These are phyloP conservation scores for Drosophila siamana DNA, from an alignment of 2,888 invertebrate species.

Conservation along the genomic window DNA sequence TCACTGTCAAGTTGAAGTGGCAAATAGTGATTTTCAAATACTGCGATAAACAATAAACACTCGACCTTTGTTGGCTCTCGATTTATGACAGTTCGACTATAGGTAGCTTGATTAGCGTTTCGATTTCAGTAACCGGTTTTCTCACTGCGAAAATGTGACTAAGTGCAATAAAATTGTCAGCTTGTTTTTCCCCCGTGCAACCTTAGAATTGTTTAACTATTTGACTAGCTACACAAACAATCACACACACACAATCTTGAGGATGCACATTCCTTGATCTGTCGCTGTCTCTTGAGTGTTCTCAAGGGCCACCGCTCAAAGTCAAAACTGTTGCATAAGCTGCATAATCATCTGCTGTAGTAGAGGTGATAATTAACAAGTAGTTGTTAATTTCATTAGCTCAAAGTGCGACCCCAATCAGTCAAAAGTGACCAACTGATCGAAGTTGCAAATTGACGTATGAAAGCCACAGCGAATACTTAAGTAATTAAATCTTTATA, in stretches of 20 bases:
- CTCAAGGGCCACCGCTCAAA: constrained; percentile 47
- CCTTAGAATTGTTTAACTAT: constrained; percentile 45
- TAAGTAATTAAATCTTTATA: constrained; percentile 29
- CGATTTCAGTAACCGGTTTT: constrained; percentile 42
- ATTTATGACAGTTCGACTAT: constrained; percentile 45
- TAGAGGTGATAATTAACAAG: constrained; percentile 46
- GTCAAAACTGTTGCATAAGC: constrained; percentile 40
- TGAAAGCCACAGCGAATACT: constrained; percentile 15
- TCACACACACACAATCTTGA: constrained; percentile 24
- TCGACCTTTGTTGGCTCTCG: constrained; percentile 46
- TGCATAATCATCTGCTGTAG: constrained; percentile 28
- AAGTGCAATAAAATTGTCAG: constrained; percentile 38
- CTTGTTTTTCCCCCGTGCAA: constrained; percentile 21
- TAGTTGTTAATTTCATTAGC: constrained; percentile 43
- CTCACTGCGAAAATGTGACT: constrained; percentile 31
- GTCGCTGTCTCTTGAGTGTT: constrained; percentile 22
- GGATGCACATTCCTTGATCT: constrained; percentile 57
- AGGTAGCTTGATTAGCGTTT: constrained; percentile 39
- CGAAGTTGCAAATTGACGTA: constrained; percentile 11
- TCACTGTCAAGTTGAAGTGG: constrained; percentile 53
- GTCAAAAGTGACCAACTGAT: neutral
- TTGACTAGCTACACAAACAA: neutral
- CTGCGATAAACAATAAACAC: constrained; percentile 25
- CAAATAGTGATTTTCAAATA: constrained; percentile 8
- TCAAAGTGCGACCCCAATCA: constrained; percentile 59